These are phyloP conservation scores for Muraenolepis orangiensis DNA, from an alignment of 2,797 vertebrate genomes.

Conservation along the genomic window DNA sequence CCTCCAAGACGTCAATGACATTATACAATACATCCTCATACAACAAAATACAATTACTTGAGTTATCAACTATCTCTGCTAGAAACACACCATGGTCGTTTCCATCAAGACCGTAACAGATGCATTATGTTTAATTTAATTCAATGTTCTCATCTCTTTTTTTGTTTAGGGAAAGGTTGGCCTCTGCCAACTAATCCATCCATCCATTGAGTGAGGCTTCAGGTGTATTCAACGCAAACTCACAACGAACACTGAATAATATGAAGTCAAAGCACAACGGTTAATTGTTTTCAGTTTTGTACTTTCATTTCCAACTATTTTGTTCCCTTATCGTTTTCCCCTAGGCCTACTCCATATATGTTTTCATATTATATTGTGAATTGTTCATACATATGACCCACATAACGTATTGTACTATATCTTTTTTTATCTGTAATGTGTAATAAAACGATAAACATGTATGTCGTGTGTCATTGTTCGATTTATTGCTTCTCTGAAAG, in stretches of 20 bases:
- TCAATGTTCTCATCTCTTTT: constrained; percentile 20
- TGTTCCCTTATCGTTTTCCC: background rate
- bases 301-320: too few relatives aligned
- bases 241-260: too few relatives aligned
- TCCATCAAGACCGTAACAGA: background rate
- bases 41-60: background rate
- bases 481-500: background rate
- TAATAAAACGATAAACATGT: background rate
- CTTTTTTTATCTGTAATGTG: background rate
- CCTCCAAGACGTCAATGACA: background rate
- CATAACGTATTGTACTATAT: background rate
- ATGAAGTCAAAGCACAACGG: too few relatives aligned
- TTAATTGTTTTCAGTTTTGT: too few relatives aligned
- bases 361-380: background rate
- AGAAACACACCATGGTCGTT: background rate
- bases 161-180: background rate
- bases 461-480: too few relatives aligned
- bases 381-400: background rate
- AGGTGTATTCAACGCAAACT: too few relatives aligned
- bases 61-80: background rate
- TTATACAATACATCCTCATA: background rate
- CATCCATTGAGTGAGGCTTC: too few relatives aligned
- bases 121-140: background rate
- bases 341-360: background rate
- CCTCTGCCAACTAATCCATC: too few relatives aligned